Conservation (phyloP, 2,888 invertebrate species). For the Tridacna crocea region DNA sequence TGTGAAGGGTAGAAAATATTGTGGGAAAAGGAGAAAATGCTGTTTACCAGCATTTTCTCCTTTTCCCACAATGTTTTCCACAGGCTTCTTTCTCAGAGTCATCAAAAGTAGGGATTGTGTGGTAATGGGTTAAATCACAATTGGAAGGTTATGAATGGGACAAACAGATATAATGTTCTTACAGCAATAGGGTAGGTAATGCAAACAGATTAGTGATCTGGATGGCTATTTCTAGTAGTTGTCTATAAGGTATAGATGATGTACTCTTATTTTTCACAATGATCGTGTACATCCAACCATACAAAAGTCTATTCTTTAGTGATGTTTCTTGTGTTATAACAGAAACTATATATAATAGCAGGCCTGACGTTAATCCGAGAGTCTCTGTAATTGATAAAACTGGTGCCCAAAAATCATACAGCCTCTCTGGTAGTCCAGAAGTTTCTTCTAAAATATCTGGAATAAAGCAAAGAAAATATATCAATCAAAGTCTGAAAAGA, state of each 20-base stretch:
- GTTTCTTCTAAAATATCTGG: not conserved
- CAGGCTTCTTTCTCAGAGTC: no score
- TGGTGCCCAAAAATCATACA: not conserved
- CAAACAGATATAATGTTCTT: not conserved
- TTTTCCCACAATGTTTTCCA: no score
- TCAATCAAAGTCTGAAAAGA: no score
- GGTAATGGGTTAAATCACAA: no score
- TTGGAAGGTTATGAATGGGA: not conserved
- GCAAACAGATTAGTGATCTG: constrained; percentile 3
- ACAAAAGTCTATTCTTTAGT: constrained; percentile 1
- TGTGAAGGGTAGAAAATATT: no score
- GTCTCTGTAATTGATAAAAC: not conserved
- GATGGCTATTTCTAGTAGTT: not conserved
- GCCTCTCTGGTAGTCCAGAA: not conserved
- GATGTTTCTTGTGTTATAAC: constrained; percentile 12
- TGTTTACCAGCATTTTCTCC: no score
- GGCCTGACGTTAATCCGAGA: not conserved
- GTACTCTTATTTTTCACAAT: not conserved
- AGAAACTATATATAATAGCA: not conserved
- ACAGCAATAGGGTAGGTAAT: not conserved
- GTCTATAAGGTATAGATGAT: not conserved
- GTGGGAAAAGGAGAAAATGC: no score
- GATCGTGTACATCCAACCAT: constrained; percentile 9
- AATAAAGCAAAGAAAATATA: not conserved
- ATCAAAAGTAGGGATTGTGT: no score